Evolutionary conservation across 2,888 invertebrate genomes (phyloP).

Genomic region (Plebejus argus): DNA sequence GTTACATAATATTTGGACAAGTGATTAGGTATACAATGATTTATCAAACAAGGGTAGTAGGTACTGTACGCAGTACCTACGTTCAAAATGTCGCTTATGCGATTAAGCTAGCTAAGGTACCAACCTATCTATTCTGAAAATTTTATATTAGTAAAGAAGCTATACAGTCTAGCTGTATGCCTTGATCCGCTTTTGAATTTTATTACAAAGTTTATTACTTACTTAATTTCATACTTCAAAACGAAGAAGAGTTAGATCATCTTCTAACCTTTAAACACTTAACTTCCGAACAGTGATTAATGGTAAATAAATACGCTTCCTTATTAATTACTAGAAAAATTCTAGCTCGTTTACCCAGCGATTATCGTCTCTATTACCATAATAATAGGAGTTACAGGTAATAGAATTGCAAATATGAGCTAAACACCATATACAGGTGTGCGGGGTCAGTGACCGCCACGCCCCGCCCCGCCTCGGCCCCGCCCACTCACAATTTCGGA

Average conservation of each 20-base stretch:
- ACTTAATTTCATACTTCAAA: too few species aligned
- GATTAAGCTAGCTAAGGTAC: too few species aligned
- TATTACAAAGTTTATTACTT: too few species aligned
- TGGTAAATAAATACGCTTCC: conserved; percentile 26
- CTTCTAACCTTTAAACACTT: not conserved
- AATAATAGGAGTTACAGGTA: conserved; percentile 41
- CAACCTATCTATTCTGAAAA: too few species aligned
- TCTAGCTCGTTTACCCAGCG: not conserved
- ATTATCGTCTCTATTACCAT: conserved; percentile 22
- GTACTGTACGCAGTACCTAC: too few species aligned
- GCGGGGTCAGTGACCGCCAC: conserved; percentile 67
- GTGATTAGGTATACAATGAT: too few species aligned
- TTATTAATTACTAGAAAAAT: conserved; percentile 25
- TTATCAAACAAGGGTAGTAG: too few species aligned
- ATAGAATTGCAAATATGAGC: conserved; percentile 68
- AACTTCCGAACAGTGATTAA: conserved; percentile 24
- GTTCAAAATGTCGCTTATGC: too few species aligned
- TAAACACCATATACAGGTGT: conserved; percentile 50
- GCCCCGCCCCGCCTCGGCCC: conserved; percentile 65
- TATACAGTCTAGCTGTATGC: too few species aligned
- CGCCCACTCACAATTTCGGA: conserved; percentile 55
- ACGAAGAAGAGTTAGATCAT: not conserved
- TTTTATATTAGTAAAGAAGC: too few species aligned
- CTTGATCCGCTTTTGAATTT: too few species aligned
- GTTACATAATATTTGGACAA: too few species aligned